phyloP scores from a whole-genome alignment of 2,888 invertebrate species.

The Synanthedon vespiformis region DNA sequence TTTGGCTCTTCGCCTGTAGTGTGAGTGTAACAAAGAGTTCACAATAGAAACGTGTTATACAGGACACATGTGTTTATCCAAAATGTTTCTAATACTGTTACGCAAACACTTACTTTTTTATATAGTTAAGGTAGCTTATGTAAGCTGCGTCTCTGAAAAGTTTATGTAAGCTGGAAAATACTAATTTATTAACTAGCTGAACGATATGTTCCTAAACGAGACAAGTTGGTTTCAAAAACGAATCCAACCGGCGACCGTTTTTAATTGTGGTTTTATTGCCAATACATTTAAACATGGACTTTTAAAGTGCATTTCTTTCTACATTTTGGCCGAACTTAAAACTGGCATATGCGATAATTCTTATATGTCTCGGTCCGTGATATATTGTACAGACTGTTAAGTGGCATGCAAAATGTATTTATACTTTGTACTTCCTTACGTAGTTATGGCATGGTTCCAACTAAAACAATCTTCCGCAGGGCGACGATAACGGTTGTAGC shows the following conservation, averaged over 20 bases:
- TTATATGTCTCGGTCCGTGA: conserved; percentile 39
- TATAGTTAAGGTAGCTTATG: too few relatives aligned
- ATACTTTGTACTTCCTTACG: conserved; percentile 64
- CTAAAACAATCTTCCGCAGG: conserved; percentile 62
- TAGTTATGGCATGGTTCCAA: conserved; percentile 64
- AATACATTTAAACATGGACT: background rate
- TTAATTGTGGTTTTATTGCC: background rate
- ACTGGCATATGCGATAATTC: conserved; percentile 18
- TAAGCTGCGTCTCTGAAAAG: too few relatives aligned
- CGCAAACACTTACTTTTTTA: too few relatives aligned
- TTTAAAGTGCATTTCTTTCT: conserved; percentile 6
- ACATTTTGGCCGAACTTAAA: conserved; percentile 10
- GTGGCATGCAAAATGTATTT: conserved; percentile 68
- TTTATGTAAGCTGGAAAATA: too few relatives aligned
- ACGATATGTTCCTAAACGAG: too few relatives aligned
- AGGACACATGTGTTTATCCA: too few relatives aligned
- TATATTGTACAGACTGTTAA: conserved; percentile 57
- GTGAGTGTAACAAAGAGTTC: too few relatives aligned
- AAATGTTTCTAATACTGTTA: too few relatives aligned
- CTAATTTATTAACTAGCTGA: too few relatives aligned
- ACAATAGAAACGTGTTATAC: too few relatives aligned
- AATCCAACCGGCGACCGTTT: background rate
- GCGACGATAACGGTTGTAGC: conserved; percentile 45
- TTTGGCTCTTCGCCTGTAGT: too few relatives aligned
- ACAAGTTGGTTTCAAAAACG: too few relatives aligned